Evolutionary conservation across 2,797 vertebrate species (phyloP).

Genomic region (Caiman crocodilus): DNA sequence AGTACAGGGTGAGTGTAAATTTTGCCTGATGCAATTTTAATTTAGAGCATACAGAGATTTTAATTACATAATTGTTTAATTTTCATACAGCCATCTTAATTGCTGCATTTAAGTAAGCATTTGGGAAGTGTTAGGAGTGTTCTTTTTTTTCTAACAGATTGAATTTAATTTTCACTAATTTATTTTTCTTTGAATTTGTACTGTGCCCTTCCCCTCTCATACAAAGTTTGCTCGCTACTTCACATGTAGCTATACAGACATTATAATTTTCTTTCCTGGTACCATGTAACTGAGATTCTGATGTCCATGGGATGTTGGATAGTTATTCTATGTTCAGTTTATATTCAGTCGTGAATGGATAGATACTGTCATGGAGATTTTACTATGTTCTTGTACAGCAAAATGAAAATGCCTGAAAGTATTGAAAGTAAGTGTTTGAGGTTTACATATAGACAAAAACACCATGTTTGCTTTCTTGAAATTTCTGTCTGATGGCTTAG

Average conservation of each 20-base stretch:
- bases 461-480: not conserved
- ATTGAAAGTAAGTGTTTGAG: not conserved
- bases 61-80: conserved; percentile 9
- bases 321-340: not conserved
- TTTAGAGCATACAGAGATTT: not conserved
- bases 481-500: not conserved
- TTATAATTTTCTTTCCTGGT: not conserved
- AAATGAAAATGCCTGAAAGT: not conserved
- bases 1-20: not conserved
- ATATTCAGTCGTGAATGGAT: not conserved
- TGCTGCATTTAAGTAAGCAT: not conserved
- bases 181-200: not conserved
- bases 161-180: not conserved
- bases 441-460: not conserved
- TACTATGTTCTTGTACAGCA: not conserved
- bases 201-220: not conserved
- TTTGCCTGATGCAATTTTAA: conserved; percentile 10
- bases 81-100: not conserved
- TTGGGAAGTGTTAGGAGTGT: not conserved
- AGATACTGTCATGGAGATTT: not conserved
- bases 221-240: not conserved
- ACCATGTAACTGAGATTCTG: not conserved
- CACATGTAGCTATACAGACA: not conserved
- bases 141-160: not conserved
- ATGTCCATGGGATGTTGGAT: not conserved